Percentiles rank a stretch among this genome's conserved stretches.
phyloP scores from a whole-genome alignment of 2,797 vertebrate genomes.

The Bufotes viridis region DNA sequence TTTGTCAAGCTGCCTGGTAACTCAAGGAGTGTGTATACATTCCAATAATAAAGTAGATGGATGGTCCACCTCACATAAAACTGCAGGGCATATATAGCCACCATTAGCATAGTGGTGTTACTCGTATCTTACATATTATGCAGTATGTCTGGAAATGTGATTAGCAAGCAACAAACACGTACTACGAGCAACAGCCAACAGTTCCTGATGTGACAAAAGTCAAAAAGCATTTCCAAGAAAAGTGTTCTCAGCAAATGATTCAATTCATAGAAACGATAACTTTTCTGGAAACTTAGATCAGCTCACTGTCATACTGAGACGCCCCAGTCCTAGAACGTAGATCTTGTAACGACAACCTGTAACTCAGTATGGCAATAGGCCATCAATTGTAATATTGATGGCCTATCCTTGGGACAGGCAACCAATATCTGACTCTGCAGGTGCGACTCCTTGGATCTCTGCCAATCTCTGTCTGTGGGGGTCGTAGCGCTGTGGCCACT shows the following conservation, averaged over 20 bases:
- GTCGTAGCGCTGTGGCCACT: too few species aligned
- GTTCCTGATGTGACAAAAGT: neutral
- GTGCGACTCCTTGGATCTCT: too few species aligned
- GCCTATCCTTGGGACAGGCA: too few species aligned
- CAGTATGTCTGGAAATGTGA: neutral
- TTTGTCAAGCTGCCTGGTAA: slow-evolving; percentile 21
- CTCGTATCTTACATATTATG: neutral
- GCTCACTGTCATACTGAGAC: neutral
- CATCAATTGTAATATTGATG: neutral
- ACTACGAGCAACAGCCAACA: neutral
- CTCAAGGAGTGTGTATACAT: neutral
- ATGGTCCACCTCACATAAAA: neutral
- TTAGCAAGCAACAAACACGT: neutral
- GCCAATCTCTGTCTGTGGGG: too few species aligned
- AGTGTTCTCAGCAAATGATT: neutral
- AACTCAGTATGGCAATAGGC: neutral
- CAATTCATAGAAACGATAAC: neutral
- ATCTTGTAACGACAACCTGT: neutral
- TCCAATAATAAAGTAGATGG: neutral
- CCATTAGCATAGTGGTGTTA: neutral
- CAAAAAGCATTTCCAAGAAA: neutral
- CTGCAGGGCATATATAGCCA: neutral
- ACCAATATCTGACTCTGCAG: too few species aligned
- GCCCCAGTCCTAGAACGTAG: neutral
- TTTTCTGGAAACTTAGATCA: neutral